A percentile compares a stretch with the other conserved stretches of the same genome.
phyloP scores from a whole-genome alignment of 2,797 vertebrate species.

The Manis javanica region DNA sequence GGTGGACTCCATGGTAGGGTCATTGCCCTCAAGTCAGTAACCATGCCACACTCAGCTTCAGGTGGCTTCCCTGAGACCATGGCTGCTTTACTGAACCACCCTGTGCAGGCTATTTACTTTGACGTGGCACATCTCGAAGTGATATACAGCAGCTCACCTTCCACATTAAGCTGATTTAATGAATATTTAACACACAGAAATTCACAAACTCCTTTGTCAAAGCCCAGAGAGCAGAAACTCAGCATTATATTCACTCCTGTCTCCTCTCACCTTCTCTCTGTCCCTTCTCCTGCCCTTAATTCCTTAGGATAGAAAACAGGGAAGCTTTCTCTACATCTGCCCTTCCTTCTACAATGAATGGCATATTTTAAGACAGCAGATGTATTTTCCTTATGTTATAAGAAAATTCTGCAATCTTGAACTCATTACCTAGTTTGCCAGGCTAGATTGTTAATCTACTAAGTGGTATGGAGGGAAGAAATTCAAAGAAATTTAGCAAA shows the following conservation, averaged over 20 bases:
- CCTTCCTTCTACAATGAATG: not conserved
- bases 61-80: not conserved
- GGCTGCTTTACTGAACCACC: not conserved
- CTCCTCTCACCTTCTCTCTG: not conserved
- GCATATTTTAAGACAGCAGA: not conserved
- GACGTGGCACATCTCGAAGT: not conserved
- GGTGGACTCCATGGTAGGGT: not conserved
- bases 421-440: not conserved
- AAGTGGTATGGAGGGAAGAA: not conserved
- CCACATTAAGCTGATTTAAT: not conserved
- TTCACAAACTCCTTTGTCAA: not conserved
- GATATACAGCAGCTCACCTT: not conserved
- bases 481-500: conserved; percentile 40
- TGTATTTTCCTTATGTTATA: not conserved
- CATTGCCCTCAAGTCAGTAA: not conserved
- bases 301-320: not conserved
- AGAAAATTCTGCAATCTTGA: conserved; percentile 10
- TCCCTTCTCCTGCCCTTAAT: not conserved
- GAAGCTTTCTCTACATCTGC: not conserved
- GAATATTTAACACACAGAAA: not conserved
- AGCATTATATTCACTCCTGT: not conserved
- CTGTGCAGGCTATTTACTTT: not conserved
- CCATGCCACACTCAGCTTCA: not conserved
- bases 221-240: not conserved
- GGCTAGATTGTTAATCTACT: not conserved